Evolutionary conservation across 2,888 invertebrate species (phyloP).

Genomic region (Troides helena): DNA sequence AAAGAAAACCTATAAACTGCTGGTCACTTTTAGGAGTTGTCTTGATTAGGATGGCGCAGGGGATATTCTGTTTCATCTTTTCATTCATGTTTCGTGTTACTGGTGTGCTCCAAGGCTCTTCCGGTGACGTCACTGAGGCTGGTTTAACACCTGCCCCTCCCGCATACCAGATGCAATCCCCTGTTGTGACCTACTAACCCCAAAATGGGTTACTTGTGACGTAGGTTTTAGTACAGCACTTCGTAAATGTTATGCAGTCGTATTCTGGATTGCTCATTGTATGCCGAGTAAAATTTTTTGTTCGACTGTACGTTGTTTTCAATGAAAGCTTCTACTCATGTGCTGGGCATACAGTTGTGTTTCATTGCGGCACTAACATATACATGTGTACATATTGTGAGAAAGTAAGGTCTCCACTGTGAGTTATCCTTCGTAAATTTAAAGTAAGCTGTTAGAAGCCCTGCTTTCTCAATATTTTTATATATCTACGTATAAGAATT

Average conservation of each 20-base stretch:
- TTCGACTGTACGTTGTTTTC: slow-evolving; percentile 53
- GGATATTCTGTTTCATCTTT: slow-evolving; percentile 40
- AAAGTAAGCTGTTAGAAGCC: slow-evolving; percentile 37
- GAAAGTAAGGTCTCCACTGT: slow-evolving; percentile 38
- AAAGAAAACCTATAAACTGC: too few species aligned
- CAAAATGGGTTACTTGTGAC: slow-evolving; percentile 68
- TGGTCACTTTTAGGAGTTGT: too few species aligned
- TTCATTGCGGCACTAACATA: slow-evolving; percentile 32
- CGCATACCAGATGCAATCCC: slow-evolving; percentile 64
- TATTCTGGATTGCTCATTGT: slow-evolving; percentile 31
- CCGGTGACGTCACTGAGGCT: slow-evolving; percentile 64
- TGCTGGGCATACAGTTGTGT: slow-evolving; percentile 38
- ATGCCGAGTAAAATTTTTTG: slow-evolving; percentile 47
- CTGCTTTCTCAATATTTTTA: slow-evolving; percentile 16
- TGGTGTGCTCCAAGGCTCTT: slow-evolving; percentile 44
- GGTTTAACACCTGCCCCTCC: slow-evolving; percentile 63
- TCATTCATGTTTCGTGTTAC: slow-evolving; percentile 71
- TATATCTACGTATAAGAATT: too few species aligned
- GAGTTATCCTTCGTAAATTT: slow-evolving; percentile 41
- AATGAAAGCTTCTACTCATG: slow-evolving; percentile 64
- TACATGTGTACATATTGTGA: slow-evolving; percentile 38
- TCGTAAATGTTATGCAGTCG: slow-evolving; percentile 42
- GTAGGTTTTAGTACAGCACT: slow-evolving; percentile 64
- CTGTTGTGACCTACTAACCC: slow-evolving; percentile 75
- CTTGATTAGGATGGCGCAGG: too few species aligned